These are phyloP conservation scores for Plagodis pulveraria DNA, from an alignment of 2,888 invertebrate genomes.

Conservation along the genomic window DNA sequence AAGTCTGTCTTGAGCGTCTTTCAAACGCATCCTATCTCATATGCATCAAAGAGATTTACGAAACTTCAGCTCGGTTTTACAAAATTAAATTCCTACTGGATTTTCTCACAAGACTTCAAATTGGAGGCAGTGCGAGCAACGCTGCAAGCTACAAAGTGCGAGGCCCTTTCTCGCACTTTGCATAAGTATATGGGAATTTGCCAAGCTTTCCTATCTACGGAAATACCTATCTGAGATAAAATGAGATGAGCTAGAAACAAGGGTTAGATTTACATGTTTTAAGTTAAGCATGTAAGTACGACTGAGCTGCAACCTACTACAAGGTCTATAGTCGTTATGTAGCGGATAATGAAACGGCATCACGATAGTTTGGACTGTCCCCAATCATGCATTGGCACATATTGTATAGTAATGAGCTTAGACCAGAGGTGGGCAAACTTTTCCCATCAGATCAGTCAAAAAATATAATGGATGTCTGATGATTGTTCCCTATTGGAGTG, in stretches of 20 bases:
- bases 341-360: no score
- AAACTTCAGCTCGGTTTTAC: conserved; percentile 9
- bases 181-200: conserved; percentile 29
- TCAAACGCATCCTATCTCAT: background rate
- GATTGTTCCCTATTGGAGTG: no score
- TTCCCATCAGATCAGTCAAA: no score
- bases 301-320: no score
- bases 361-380: no score
- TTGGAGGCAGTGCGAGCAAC: conserved; percentile 2
- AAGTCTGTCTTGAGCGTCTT: background rate
- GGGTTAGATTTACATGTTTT: conserved; percentile 35
- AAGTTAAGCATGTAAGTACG: no score
- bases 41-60: background rate
- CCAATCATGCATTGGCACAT: no score
- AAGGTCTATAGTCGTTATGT: no score
- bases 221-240: conserved; percentile 21
- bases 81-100: conserved; percentile 30
- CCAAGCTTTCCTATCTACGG: conserved; percentile 21
- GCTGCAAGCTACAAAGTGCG: conserved; percentile 18
- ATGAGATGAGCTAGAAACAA: conserved; percentile 32
- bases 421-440: no score
- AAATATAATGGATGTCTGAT: no score
- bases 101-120: conserved; percentile 3
- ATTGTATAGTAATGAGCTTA: no score
- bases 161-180: conserved; percentile 17